A percentile compares a stretch with the other conserved stretches of the same genome.
phyloP scores from a whole-genome alignment of 2,888 invertebrate genomes.

The Cancer borealis region DNA sequence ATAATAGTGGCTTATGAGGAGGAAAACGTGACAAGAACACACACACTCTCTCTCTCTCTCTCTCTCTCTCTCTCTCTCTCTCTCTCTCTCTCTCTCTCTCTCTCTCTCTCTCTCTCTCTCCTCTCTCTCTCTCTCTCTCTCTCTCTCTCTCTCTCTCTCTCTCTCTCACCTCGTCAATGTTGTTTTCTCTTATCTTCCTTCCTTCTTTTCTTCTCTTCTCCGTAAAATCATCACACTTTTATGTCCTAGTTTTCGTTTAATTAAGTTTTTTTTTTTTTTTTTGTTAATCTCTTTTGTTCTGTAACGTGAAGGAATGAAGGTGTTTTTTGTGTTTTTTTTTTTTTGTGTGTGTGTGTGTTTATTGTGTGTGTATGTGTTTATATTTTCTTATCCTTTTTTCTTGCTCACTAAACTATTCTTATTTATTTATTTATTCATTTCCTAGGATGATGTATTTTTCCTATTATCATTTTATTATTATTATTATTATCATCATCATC shows the following conservation, averaged over 20 bases:
- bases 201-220: background rate
- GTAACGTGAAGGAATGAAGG: too few species aligned
- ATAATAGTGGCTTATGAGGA: background rate
- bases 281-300: too few species aligned
- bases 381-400: background rate
- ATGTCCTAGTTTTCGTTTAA: too few species aligned
- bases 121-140: background rate
- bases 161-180: background rate
- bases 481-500: background rate
- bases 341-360: background rate
- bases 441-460: background rate
- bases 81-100: slow-evolving; percentile 25
- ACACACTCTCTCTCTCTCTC: background rate
- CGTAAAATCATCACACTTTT: background rate
- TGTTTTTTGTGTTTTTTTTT: too few species aligned
- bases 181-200: background rate
- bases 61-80: slow-evolving; percentile 48
- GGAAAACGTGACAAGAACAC: background rate
- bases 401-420: background rate
- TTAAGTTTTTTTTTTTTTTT: too few species aligned
- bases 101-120: background rate
- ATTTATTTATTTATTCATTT: background rate
- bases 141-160: background rate
- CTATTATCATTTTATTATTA: too few species aligned
- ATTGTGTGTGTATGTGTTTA: background rate